Evolutionary conservation across 1,140 invertebrate genomes (phyloP).

Genomic region (Drosophila nikananu): DNA sequence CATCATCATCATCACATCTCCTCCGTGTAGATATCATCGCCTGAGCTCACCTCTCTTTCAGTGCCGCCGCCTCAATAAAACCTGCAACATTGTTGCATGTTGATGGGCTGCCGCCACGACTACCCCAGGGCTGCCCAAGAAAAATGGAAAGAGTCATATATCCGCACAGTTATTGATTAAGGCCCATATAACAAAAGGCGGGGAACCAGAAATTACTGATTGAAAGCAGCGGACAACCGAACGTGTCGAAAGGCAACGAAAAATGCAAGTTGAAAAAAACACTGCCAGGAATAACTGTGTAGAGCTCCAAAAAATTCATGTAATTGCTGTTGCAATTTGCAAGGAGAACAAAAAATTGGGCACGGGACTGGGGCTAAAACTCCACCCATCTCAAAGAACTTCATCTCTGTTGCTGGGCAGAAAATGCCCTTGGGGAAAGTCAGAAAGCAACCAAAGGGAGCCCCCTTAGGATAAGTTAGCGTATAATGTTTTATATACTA

Average conservation of each 20-base stretch:
- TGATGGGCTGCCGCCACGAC: constrained; percentile 74
- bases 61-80: constrained; percentile 59
- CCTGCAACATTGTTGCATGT: constrained; percentile 75
- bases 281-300: constrained; percentile 50
- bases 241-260: constrained; percentile 49
- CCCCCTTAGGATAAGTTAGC: background rate
- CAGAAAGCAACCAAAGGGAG: constrained; percentile 16
- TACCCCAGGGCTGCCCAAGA: constrained; percentile 21
- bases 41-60: constrained; percentile 27
- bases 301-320: constrained; percentile 56
- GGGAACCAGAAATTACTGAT: constrained; percentile 68
- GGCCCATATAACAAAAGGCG: constrained; percentile 67
- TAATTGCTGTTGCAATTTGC: constrained; percentile 73
- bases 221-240: constrained; percentile 53
- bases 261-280: constrained; percentile 7
- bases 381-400: constrained; percentile 16
- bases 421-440: constrained; percentile 67
- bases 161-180: constrained; percentile 79
- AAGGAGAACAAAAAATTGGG: constrained; percentile 38
- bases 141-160: constrained; percentile 17
- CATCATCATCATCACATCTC: constrained; percentile 6
- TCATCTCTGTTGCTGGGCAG: constrained; percentile 2
- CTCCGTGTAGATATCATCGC: constrained; percentile 13
- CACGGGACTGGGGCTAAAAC: constrained; percentile 29
- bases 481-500: background rate